Conservation (phyloP, 2,113 vertebrate genomes). For the Microtus oregoni region DNA sequence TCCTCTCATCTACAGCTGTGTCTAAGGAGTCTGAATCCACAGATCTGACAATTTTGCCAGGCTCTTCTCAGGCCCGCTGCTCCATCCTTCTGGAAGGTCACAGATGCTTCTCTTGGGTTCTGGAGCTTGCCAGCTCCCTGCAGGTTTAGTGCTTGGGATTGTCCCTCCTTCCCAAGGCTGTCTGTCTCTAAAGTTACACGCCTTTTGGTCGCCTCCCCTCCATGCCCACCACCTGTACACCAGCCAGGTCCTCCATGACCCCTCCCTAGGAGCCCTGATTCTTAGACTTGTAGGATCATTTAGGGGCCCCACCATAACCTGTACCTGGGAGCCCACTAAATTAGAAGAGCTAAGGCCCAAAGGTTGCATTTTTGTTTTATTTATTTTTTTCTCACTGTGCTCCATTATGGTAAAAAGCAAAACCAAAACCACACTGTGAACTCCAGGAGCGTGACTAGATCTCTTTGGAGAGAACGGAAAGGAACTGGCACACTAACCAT, state of each 20-base stretch:
- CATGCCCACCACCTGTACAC: background rate
- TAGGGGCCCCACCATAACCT: background rate
- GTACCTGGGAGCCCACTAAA: background rate
- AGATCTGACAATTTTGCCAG: background rate
- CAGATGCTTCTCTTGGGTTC: background rate
- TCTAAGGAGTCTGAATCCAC: background rate
- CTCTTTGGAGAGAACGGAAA: slow-evolving; percentile 4
- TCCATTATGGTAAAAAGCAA: slow-evolving; percentile 1
- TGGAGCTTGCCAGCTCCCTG: background rate
- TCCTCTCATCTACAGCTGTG: background rate
- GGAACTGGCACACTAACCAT: background rate
- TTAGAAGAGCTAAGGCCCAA: background rate
- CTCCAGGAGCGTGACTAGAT: background rate
- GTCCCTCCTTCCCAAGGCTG: background rate
- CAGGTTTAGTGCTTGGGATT: background rate
- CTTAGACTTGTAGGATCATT: background rate
- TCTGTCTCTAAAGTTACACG: background rate
- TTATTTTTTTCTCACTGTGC: background rate
- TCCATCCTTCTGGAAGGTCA: background rate
- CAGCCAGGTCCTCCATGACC: background rate
- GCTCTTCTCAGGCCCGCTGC: background rate
- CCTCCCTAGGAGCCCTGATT: background rate
- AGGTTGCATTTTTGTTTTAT: background rate
- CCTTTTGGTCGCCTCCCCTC: background rate
- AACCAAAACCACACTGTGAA: background rate